Conservation (phyloP, 2,888 invertebrate species). For the Oxystoma pomonae region DNA sequence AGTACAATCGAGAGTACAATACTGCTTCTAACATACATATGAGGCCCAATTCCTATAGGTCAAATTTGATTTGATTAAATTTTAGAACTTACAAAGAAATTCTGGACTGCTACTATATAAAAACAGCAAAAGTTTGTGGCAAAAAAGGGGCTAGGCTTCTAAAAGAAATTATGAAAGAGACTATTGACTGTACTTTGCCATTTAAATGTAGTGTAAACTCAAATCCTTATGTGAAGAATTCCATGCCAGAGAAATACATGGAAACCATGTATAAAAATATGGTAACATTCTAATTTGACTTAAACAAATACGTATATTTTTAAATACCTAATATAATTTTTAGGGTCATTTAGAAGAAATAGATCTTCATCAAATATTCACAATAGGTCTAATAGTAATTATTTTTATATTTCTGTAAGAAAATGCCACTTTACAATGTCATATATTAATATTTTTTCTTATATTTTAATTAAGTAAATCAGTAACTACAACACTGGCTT, state of each 20-base stretch:
- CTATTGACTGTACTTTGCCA: constrained; percentile 37
- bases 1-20: too few species aligned
- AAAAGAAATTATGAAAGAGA: constrained; percentile 37
- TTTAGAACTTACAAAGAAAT: constrained; percentile 49
- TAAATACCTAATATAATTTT: too few species aligned
- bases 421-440: too few species aligned
- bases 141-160: constrained; percentile 46
- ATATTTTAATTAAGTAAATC: too few species aligned
- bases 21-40: not conserved
- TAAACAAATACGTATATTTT: too few species aligned
- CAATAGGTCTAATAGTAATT: too few species aligned
- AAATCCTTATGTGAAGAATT: constrained; percentile 33
- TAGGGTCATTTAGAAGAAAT: too few species aligned
- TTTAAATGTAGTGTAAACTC: constrained; percentile 33
- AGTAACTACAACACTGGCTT: too few species aligned
- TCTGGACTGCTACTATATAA: constrained; percentile 51
- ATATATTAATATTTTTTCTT: too few species aligned
- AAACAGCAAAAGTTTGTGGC: constrained; percentile 52
- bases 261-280: constrained; percentile 18
- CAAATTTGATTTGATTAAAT: constrained; percentile 14
- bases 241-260: constrained; percentile 35
- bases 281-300: too few species aligned
- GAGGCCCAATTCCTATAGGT: not conserved
- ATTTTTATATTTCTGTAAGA: too few species aligned
- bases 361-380: too few species aligned